Base-by-base conservation (phyloP, 2,888 invertebrate species). In the Chalcosyrphus nemorum region DNA sequence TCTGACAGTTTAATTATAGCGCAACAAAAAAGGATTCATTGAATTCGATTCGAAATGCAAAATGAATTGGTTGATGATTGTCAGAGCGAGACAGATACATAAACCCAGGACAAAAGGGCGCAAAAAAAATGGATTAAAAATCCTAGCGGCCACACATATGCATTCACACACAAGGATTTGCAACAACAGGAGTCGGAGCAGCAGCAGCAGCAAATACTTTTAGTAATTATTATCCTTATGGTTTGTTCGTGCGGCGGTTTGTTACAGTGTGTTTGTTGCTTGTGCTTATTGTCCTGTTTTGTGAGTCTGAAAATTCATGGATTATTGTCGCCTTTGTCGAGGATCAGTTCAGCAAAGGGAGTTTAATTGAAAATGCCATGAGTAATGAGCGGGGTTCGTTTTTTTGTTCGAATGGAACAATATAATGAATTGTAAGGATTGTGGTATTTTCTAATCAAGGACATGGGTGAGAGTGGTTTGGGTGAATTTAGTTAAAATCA, bases 1-100 rank as follows among this genome's bases (percentile, higher is more conserved):
- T 90, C 90, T 88, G 90, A 90, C 90, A 90, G 88, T 88, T 90
- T 90, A 90, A 90, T 90, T 90, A 90, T 89, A 89, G 65, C 29
- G 17, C 50, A 21, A 54, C 56, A 47, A 45, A 24, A 74, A 70
- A 70, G 59, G 66, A 66, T 82, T 24, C 76, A 76, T 77, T 61
- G 77, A 82, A 77, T 61, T 32, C 47, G 19, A 63, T 11, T 32
- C 27, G 65, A 45, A 76, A 56, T 76, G 76, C 76, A 13, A 32
- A 45, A 65, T 76, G 76, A 76, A 81, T 81, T 75, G 68, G 9
- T 38, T 9, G 35, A n/a, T 75, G 32, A 71, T 70, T 71, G 27
- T 15, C 2, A 29, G 27, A 17, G 24, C 3, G 45, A 27, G 52
- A 54, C 32, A 52, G 32, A 72, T 9, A 41, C 19, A 70, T 50